Conservation (phyloP, 2,888 invertebrate genomes). For the Drosophila tripunctata region DNA sequence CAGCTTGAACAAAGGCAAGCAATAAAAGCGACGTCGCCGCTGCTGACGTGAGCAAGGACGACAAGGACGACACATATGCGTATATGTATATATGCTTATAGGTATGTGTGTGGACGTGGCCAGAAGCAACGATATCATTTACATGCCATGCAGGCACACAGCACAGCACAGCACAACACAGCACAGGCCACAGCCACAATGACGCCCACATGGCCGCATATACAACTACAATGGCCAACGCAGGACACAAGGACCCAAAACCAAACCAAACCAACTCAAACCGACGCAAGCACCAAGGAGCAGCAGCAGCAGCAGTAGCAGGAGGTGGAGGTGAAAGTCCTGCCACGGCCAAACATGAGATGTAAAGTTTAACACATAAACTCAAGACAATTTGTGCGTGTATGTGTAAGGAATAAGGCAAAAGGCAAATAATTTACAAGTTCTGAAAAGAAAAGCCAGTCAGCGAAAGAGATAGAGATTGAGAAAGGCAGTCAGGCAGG, state of each 20-base stretch:
- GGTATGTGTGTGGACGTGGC: slow-evolving; percentile 39
- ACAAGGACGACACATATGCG: slow-evolving; percentile 31
- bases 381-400: slow-evolving; percentile 79
- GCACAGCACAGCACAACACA: not conserved
- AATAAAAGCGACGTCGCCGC: slow-evolving; percentile 71
- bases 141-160: slow-evolving; percentile 70
- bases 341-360: slow-evolving; percentile 64
- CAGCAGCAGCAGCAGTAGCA: not conserved
- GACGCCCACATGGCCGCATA: slow-evolving; percentile 62
- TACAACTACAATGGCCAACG: slow-evolving; percentile 54
- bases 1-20: slow-evolving; percentile 74
- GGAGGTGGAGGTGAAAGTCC: slow-evolving; percentile 18
- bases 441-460: slow-evolving; percentile 71
- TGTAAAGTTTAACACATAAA: slow-evolving; percentile 81
- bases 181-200: slow-evolving; percentile 57
- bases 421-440: slow-evolving; percentile 81
- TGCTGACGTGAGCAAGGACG: slow-evolving; percentile 69
- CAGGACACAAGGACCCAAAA: slow-evolving; percentile 39
- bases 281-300: slow-evolving; percentile 5
- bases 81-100: slow-evolving; percentile 12
- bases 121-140: slow-evolving; percentile 79
- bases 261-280: too few relatives aligned
- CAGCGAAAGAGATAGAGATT: slow-evolving; percentile 13
- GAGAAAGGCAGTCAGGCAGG: not conserved
- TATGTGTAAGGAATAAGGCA: slow-evolving; percentile 78